A percentile compares a stretch with the other conserved stretches of the same genome.
Evolutionary conservation across 1,140 invertebrate genomes (phyloP).

Genomic region (Ostrea denselamellosa): DNA sequence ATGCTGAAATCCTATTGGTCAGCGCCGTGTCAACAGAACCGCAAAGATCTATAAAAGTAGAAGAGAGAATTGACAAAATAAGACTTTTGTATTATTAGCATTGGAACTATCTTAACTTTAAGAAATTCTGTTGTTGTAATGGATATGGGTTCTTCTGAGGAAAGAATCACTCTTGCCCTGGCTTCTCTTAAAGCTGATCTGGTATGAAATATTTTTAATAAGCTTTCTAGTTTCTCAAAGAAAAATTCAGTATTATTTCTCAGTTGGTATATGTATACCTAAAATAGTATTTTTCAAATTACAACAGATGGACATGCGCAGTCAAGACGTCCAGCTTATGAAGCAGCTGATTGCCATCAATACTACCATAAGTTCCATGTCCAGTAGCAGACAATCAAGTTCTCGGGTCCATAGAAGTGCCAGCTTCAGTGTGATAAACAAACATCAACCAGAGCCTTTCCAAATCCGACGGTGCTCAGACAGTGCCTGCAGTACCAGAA

Average conservation of each 20-base stretch:
- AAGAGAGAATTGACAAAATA: not conserved
- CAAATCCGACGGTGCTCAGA: slow-evolving; percentile 20
- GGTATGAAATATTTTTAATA: not conserved
- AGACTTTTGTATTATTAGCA: not conserved
- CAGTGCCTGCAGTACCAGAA: slow-evolving; percentile 4
- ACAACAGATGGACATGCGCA: slow-evolving; percentile 49
- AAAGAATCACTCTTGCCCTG: not conserved
- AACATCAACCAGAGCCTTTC: not conserved
- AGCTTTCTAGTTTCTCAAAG: not conserved
- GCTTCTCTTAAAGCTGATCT: not conserved
- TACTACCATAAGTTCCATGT: slow-evolving; percentile 47
- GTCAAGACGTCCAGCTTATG: slow-evolving; percentile 54
- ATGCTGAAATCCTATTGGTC: not conserved
- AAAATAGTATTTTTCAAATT: not conserved
- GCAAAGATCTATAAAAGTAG: slow-evolving; percentile 17
- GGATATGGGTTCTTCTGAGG: not conserved
- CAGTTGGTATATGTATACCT: not conserved
- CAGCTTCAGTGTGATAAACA: slow-evolving; percentile 13
- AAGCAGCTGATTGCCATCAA: slow-evolving; percentile 58
- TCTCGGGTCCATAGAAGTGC: not conserved
- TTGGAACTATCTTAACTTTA: not conserved
- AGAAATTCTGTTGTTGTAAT: not conserved
- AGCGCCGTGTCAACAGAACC: not conserved
- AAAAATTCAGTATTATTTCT: not conserved
- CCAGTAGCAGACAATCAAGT: not conserved